Evolutionary conservation across 2,888 invertebrate genomes (phyloP), one percentile per base, ranked within the genome.

Genomic region (Papilio gigon): DNA sequence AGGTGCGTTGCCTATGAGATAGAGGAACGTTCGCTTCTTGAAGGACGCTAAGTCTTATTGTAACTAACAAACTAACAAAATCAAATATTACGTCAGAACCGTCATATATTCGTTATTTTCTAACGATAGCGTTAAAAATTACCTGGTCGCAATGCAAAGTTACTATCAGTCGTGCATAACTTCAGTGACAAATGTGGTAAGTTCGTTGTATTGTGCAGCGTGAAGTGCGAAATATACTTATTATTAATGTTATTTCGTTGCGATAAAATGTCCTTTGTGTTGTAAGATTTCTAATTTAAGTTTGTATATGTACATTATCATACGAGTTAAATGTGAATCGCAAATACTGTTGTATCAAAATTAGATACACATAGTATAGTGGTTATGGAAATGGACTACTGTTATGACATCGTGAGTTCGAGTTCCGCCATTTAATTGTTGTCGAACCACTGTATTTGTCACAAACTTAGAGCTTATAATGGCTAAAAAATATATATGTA

Each of bases 161-260:
- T 86, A 81, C 86, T 88, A 85, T 86, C 84, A 84, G 82, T 86
- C 84, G 79, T 79, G 77, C 74, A 75, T 79, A 88, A 88, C 80
- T 89, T 87, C 74, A 70, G 74, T 87, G 86, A 88, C 84, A 85
- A 87, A 89, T 85, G 85, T 84, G 79, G 64, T 70, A 76, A 83
- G 82, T 86, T 82, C 77, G 75, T 78, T 83, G 80, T 84, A 85
- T 83, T 80, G 81, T 84, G 80, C 81, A 77, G 74, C 75, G 77
- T 76, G 82, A 83, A 83, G 75, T 77, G 74, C 77, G 76, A 77
- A 81, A 80, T 78, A 78, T 81, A 50, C 40, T 65, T 65, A 68
- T 59, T 65, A 60, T 59, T 68, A 59, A 60, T 65, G 65, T 65
- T 60, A 79, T 82, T 82, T 79, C 74, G 78, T 60, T 50, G 42